Conservation (phyloP, 2,113 vertebrate genomes). For the Platichthys stellatus region DNA sequence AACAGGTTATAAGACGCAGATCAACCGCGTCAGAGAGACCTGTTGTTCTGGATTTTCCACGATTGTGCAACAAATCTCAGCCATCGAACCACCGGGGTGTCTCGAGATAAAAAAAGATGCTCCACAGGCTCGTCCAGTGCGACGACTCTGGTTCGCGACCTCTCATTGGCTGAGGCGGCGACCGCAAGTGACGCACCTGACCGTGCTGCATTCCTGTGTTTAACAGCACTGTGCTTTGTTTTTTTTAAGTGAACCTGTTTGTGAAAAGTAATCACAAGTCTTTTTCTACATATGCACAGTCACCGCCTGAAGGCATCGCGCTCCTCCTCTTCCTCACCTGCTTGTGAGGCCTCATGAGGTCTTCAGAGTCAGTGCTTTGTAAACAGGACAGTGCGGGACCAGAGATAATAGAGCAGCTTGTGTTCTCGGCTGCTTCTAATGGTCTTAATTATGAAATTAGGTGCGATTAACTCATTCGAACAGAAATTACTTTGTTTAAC, state of each 20-base stretch:
- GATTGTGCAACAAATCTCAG: slow-evolving; percentile 82
- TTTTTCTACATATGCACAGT: neutral
- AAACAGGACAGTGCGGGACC: neutral
- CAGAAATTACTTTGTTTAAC: neutral
- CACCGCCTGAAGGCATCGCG: neutral
- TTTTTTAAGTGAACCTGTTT: slow-evolving; percentile 52
- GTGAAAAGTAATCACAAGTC: slow-evolving; percentile 26
- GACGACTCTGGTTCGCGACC: slow-evolving; percentile 43
- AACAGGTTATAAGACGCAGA: slow-evolving; percentile 55
- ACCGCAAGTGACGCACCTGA: slow-evolving; percentile 44
- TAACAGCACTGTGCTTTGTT: slow-evolving; percentile 14
- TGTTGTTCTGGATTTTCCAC: slow-evolving; percentile 66
- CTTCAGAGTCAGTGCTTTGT: neutral
- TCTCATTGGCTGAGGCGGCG: slow-evolving; percentile 56
- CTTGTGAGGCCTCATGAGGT: slow-evolving; percentile 7
- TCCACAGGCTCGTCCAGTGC: slow-evolving; percentile 80
- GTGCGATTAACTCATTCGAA: neutral
- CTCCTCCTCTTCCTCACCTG: neutral
- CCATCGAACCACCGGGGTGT: slow-evolving; percentile 35
- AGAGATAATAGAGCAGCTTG: neutral
- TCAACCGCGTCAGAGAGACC: slow-evolving; percentile 51
- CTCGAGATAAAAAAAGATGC: slow-evolving; percentile 64
- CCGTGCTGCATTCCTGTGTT: slow-evolving; percentile 64
- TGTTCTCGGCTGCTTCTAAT: neutral
- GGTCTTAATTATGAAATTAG: neutral